Conservation (phyloP, 2,113 vertebrate species). For the Lagopus muta region DNA sequence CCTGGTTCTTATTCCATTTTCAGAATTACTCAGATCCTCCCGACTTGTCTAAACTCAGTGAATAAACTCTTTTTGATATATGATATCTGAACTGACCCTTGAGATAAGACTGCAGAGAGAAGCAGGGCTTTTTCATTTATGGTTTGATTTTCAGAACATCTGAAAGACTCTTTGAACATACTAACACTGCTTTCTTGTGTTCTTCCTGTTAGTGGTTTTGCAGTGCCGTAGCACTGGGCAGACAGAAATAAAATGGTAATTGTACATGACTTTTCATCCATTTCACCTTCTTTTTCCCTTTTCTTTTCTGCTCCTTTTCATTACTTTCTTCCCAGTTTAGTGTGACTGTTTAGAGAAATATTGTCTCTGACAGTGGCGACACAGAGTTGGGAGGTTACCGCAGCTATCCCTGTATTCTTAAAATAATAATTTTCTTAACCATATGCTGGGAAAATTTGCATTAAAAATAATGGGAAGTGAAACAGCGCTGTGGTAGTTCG, state of each 20-base stretch:
- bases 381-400: background rate
- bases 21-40: background rate
- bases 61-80: background rate
- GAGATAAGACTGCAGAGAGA: background rate
- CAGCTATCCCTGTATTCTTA: background rate
- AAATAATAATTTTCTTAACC: constrained; percentile 32
- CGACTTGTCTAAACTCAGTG: background rate
- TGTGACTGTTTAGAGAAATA: background rate
- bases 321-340: background rate
- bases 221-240: background rate
- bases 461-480: background rate
- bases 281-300: background rate
- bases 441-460: background rate
- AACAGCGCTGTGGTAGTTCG: background rate
- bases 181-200: background rate
- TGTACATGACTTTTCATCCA: background rate
- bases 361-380: background rate
- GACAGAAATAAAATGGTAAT: background rate
- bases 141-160: background rate
- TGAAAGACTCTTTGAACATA: background rate
- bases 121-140: background rate
- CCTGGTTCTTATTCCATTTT: background rate
- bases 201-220: background rate
- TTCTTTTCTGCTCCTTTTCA: background rate
- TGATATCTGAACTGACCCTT: background rate